Evolutionary conservation across 2,888 invertebrate species (phyloP).

Genomic region (Limnephilus rhombicus): DNA sequence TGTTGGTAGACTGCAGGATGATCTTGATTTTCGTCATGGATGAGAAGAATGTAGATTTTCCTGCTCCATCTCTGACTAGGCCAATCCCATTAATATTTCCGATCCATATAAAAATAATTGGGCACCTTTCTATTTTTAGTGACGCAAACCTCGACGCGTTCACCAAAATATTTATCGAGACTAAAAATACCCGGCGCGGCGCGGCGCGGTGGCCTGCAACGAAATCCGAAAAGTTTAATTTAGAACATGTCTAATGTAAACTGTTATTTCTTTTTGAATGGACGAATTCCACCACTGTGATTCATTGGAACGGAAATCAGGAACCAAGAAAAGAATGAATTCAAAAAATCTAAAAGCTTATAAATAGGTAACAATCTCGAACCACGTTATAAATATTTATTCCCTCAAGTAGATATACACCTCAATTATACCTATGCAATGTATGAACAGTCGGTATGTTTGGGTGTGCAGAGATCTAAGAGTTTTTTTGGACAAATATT

Average conservation of each 20-base stretch:
- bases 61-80: not conserved
- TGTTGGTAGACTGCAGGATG: too few relatives aligned
- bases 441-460: not conserved
- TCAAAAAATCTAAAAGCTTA: not conserved
- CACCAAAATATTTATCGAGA: constrained; percentile 4
- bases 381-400: not conserved
- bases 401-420: not conserved
- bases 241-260: not conserved
- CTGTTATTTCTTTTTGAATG: constrained; percentile 8
- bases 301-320: not conserved
- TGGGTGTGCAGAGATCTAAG: not conserved
- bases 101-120: not conserved
- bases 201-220: not conserved
- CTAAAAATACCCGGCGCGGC: not conserved
- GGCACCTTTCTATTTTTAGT: not conserved
- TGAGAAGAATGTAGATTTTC: not conserved
- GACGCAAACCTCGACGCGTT: not conserved
- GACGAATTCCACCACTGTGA: not conserved
- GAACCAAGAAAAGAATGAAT: not conserved
- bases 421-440: not conserved
- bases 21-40: too few relatives aligned
- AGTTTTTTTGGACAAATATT: not conserved
- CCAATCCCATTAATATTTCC: not conserved
- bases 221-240: not conserved
- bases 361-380: not conserved